A percentile compares a stretch with the other conserved stretches of the same genome.
These are phyloP conservation scores for Ivindomyrus marchei DNA, from an alignment of 2,113 vertebrate genomes.

Conservation along the genomic window DNA sequence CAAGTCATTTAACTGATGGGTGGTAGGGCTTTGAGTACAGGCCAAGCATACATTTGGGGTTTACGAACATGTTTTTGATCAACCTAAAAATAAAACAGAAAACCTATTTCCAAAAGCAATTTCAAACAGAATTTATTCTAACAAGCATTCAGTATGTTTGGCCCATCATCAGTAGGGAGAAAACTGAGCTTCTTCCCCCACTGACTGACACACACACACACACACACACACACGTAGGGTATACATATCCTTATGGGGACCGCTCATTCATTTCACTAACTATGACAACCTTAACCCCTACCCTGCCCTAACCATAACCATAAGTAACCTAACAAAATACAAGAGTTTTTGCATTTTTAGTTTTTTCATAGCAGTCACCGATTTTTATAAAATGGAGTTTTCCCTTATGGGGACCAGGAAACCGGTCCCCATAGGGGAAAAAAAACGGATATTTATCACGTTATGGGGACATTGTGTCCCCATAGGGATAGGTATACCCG, in stretches of 20 bases:
- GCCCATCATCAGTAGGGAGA: not conserved
- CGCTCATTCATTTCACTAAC: no score
- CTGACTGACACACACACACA: not conserved
- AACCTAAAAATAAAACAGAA: not conserved
- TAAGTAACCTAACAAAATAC: no score
- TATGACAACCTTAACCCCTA: no score
- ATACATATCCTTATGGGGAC: not conserved
- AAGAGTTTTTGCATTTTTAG: no score
- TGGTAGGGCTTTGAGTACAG: not conserved
- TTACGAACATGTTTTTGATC: not conserved
- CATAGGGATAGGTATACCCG: no score
- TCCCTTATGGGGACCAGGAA: no score
- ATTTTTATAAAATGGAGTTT: no score
- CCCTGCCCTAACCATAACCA: no score
- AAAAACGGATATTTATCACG: no score
- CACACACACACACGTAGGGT: not conserved
- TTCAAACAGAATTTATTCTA: not conserved
- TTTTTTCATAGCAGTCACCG: no score
- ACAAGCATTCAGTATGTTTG: not conserved
- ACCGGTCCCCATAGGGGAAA: no score
- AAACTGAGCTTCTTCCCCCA: not conserved
- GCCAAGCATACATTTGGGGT: not conserved
- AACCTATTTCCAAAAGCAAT: not conserved
- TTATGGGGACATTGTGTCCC: no score
- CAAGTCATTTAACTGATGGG: not conserved